These are phyloP conservation scores for Platichthys stellatus DNA, from an alignment of 2,113 vertebrate genomes.

Conservation along the genomic window DNA sequence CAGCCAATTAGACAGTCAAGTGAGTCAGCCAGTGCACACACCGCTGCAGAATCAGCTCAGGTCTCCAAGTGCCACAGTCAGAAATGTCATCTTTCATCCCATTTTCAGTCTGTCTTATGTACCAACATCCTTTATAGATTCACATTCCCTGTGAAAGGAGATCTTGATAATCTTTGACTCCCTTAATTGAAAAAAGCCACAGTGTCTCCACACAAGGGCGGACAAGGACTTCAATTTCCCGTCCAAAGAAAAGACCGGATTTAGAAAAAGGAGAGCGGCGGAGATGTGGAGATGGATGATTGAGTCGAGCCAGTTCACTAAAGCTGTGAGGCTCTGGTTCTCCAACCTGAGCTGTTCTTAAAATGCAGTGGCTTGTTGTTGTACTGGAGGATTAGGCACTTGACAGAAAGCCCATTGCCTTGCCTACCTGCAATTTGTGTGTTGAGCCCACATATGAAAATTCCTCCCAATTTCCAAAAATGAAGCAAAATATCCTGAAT, in stretches of 20 bases:
- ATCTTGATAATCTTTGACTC: not conserved
- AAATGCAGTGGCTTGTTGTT: constrained; percentile 63
- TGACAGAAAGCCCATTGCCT: constrained; percentile 57
- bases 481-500: too few species aligned
- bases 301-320: constrained; percentile 30
- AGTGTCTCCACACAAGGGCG: constrained; percentile 8
- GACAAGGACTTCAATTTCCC: constrained; percentile 1
- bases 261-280: not conserved
- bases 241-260: not conserved
- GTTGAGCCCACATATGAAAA: constrained; percentile 30
- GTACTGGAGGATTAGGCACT: constrained; percentile 52
- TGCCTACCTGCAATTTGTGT: constrained; percentile 54
- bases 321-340: constrained; percentile 27
- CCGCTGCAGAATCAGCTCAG: constrained; percentile 15
- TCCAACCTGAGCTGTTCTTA: constrained; percentile 70
- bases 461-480: not conserved
- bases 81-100: constrained; percentile 64
- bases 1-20: constrained; percentile 41
- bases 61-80: constrained; percentile 66
- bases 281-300: constrained; percentile 28
- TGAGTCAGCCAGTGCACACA: not conserved
- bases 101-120: constrained; percentile 40
- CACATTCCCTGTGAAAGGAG: not conserved
- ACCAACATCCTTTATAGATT: not conserved
- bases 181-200: not conserved